Evolutionary conservation across 2,888 invertebrate species (phyloP), one percentile per base, ranked within the genome.

Genomic region (Rotaria magnacalcarata): DNA sequence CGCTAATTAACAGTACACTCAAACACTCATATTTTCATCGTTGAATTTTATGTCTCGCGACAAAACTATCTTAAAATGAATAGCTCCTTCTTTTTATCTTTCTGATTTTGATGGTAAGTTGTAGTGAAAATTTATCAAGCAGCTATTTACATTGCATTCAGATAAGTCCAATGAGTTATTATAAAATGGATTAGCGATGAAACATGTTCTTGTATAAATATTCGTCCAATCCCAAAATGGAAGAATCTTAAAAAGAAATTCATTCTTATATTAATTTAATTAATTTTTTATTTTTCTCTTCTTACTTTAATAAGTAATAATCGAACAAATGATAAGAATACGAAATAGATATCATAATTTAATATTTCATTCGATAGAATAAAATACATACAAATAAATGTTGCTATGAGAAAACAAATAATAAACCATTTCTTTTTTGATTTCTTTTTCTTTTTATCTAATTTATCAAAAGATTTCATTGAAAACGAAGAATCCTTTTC

Each of bases 331-430:
- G 47, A 80, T 14, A 80, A 47, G 0, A 47, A 80, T 47, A 24
- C 47, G n/a, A 80, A 80, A 80, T 80, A 80, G 47, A 80, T 47
- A n/a, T 80, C n/a, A 47, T 80, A 80, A 11, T 4, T n/a, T 24
- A 80, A 80, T 14, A 47, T 34, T 11, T 80, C 47, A 19, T 34
- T 16, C 2, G 34, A 67, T 19, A 34, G 10, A 67, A 67, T 34
- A 34, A 34, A 34, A 19, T 19, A 34, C 16, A 67, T 41, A 19
- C 5, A 16, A 16, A 67, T 34, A 19, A 16, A 19, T 41, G 16
- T 2, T 6, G 16, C 19, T 34, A 67, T 6, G 34, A 67, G 5
- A 6, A 67, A 19, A 67, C 67, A 16, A 19, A 67, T 67, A 19
- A 27, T 27, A 34, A 67, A 27, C 67, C 67, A 67, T 67, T 34